Conservation (phyloP, 1,140 invertebrate species). For the Whitmania pigra region DNA sequence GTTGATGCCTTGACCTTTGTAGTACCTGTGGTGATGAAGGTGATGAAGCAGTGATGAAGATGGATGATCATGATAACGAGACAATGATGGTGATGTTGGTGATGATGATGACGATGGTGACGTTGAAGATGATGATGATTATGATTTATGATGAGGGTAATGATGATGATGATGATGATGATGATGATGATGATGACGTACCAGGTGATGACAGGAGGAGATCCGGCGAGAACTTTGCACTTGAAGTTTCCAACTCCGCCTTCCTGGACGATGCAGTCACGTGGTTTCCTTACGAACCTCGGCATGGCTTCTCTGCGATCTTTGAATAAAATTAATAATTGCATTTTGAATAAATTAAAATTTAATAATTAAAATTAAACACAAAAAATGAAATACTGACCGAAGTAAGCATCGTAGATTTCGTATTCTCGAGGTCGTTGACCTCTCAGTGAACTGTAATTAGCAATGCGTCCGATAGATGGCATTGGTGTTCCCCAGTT, state of each 20-base stretch:
- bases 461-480: constrained; percentile 86
- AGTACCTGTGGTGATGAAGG: constrained; percentile 1
- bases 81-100: constrained; percentile 41
- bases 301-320: constrained; percentile 93
- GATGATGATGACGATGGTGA: constrained; percentile 50
- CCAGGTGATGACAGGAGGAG: constrained; percentile 88
- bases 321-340: constrained; percentile 38
- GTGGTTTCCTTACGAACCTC: constrained; percentile 88
- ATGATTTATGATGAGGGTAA: constrained; percentile 39
- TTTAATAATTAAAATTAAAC: constrained; percentile 6
- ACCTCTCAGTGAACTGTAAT: constrained; percentile 93
- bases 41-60: background rate
- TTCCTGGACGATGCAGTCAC: constrained; percentile 86
- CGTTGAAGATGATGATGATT: background rate
- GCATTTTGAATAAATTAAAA: too few species aligned
- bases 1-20: constrained; percentile 36
- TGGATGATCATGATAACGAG: background rate
- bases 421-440: constrained; percentile 87
- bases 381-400: constrained; percentile 44
- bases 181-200: constrained; percentile 26
- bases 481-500: constrained; percentile 82
- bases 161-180: constrained; percentile 60
- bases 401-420: constrained; percentile 87
- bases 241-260: constrained; percentile 93
- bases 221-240: constrained; percentile 85